Base-by-base conservation (phyloP, 2,888 invertebrate genomes). In the Conops quadrifasciatus region DNA sequence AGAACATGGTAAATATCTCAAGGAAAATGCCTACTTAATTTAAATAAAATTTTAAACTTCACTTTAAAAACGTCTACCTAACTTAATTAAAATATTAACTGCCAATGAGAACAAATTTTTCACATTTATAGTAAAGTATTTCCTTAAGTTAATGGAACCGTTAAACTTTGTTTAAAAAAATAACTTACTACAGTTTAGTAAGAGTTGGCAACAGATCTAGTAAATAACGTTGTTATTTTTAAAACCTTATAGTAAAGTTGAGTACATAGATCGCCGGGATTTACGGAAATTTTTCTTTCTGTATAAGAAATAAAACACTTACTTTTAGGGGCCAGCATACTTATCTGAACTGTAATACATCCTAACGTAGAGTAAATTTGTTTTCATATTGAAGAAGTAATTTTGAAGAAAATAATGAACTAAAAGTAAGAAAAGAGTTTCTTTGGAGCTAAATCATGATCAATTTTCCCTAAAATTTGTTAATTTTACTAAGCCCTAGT, bases 401-500 rank as follows among this genome's bases (percentile, higher is more conserved):
- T 49, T 49, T 49, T 49, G n/a, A 49, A 19, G 49, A 49, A 49
- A 49, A 49, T 49, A 49, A 49, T 49, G 49, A 49, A 49, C 49
- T 49, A 16, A 49, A 49, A 49, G 49, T 49, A 49, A 49, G 49
- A 16, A 49, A 49, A 49, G 49, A 49, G 49, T 49, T 49, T 49
- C 49, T 49, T 49, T 49, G 49, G 49, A 49, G 49, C 49, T 4
- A 49, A 49, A n/a, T 45, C 45, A 13, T 15, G 11, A 9, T 13
- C 15, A 45, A 45, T 45, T 45, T 13, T 15, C 45, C 9, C 45
- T 71, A 60, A 67, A 45, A 72, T 72, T 4, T 70, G n/a, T n/a
- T n/a, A n/a, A n/a, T n/a, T n/a, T n/a, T n/a, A n/a, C n/a, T n/a
- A n/a, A n/a, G n/a, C n/a, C n/a, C n/a, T n/a, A n/a, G n/a, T n/a